Evolutionary conservation across 1,140 invertebrate species (phyloP).

Genomic region (Drosophila littoralis): DNA sequence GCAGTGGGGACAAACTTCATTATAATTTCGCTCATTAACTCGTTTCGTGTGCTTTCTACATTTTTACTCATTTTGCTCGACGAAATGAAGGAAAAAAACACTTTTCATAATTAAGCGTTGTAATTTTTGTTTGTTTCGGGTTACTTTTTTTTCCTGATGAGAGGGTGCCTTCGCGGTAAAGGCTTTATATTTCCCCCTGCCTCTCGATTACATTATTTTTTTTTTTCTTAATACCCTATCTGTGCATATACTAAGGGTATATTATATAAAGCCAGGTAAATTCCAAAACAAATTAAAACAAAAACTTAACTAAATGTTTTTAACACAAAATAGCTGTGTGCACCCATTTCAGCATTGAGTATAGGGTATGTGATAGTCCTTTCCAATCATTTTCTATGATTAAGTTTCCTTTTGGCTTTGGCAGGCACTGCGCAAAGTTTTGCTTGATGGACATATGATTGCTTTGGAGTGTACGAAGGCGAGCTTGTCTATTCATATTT

Average conservation of each 20-base stretch:
- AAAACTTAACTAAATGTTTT: not conserved
- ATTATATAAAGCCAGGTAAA: not conserved
- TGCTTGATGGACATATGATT: constrained; percentile 66
- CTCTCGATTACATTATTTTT: constrained; percentile 39
- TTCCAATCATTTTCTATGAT: not conserved
- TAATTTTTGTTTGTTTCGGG: constrained; percentile 73
- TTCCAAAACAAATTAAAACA: no score
- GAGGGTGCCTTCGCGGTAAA: constrained; percentile 21
- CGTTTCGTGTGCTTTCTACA: constrained; percentile 56
- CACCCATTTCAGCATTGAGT: not conserved
- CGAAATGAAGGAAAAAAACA: constrained; percentile 56
- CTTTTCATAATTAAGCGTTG: constrained; percentile 79
- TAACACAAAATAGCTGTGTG: not conserved
- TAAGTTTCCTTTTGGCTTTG: constrained; percentile 31
- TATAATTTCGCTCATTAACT: constrained; percentile 79
- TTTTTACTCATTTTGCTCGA: constrained; percentile 39
- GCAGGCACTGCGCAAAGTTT: constrained; percentile 25
- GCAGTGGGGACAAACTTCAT: constrained; percentile 61
- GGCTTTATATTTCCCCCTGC: constrained; percentile 34
- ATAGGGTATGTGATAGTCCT: constrained; percentile 10
- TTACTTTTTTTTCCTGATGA: constrained; percentile 16
- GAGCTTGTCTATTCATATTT: constrained; percentile 57
- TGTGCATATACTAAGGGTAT: not conserved
- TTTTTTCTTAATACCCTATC: not conserved
- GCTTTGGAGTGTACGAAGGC: constrained; percentile 29